Conservation (phyloP, 2,113 vertebrate species). For the Hippocampus comes region DNA sequence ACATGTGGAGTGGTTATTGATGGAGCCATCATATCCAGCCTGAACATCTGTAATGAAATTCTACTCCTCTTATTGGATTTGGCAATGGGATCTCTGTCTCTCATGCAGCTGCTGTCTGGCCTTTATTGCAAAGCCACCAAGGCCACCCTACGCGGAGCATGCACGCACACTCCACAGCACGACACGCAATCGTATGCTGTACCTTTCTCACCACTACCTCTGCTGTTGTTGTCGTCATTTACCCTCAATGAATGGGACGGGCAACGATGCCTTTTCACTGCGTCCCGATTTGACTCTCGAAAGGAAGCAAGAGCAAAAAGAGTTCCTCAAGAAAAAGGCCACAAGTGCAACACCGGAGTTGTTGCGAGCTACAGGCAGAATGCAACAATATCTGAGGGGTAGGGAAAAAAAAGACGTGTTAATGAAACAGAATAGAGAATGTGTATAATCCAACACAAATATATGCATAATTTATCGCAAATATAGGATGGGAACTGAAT, state of each 20-base stretch:
- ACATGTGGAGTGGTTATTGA: conserved; percentile 70
- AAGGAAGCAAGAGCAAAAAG: conserved; percentile 10
- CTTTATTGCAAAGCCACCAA: conserved; percentile 48
- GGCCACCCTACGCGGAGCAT: conserved; percentile 21
- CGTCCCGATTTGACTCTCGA: conserved; percentile 29
- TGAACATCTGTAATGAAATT: conserved; percentile 74
- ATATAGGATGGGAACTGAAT: conserved; percentile 26
- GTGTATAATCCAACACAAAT: conserved; percentile 7
- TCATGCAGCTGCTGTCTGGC: conserved; percentile 55
- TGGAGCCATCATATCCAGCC: conserved; percentile 69
- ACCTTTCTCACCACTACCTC: conserved; percentile 13
- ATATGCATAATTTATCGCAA: conserved; percentile 22
- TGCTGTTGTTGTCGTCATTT: conserved; percentile 14
- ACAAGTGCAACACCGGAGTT: conserved; percentile 5
- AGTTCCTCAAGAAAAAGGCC: background rate
- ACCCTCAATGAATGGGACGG: conserved; percentile 10
- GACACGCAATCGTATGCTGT: conserved; percentile 18
- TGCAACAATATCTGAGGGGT: conserved; percentile 17
- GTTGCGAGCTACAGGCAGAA: conserved; percentile 12
- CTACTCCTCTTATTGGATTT: conserved; percentile 68
- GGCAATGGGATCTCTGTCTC: conserved; percentile 58
- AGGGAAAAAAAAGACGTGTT: background rate
- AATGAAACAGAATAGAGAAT: conserved; percentile 9
- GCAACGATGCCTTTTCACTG: conserved; percentile 17
- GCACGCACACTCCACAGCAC: conserved; percentile 10